Conservation (phyloP, 1,140 invertebrate species). For the Aricia agestis region DNA sequence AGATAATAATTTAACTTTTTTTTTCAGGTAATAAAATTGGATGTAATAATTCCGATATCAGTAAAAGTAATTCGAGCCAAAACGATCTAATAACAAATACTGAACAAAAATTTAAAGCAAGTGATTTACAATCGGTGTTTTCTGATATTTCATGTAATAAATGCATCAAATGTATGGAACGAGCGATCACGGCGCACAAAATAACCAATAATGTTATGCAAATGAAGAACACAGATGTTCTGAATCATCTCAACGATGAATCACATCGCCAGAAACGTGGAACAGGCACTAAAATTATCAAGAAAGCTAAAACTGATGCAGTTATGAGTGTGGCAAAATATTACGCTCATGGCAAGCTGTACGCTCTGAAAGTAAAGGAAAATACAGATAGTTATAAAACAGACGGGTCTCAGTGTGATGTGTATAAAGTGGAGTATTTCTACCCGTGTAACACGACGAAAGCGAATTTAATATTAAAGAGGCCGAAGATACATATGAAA, state of each 20-base stretch:
- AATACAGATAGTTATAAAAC: conserved; percentile 28
- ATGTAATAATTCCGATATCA: not conserved
- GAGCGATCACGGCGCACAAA: conserved; percentile 45
- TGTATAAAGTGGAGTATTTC: conserved; percentile 48
- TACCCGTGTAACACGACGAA: conserved; percentile 45
- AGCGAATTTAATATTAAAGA: conserved; percentile 38
- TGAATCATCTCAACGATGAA: conserved; percentile 29
- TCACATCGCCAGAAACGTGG: conserved; percentile 31
- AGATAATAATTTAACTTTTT: too few species aligned
- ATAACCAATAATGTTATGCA: conserved; percentile 27
- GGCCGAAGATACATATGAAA: conserved; percentile 39
- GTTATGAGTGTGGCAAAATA: conserved; percentile 48
- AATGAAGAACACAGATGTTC: conserved; percentile 25
- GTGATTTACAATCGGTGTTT: conserved; percentile 41
- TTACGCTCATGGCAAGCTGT: conserved; percentile 39
- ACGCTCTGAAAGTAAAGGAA: conserved; percentile 56
- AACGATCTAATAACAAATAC: conserved; percentile 26
- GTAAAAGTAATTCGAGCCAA: not conserved
- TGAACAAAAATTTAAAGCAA: conserved; percentile 32
- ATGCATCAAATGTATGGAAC: conserved; percentile 48
- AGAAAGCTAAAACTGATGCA: conserved; percentile 43
- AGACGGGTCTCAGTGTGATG: conserved; percentile 35
- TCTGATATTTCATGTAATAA: conserved; percentile 37
- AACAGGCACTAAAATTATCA: conserved; percentile 19
- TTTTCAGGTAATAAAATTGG: too few species aligned